phyloP scores from a whole-genome alignment of 2,797 vertebrate species.

The Sibirionetta formosa region DNA sequence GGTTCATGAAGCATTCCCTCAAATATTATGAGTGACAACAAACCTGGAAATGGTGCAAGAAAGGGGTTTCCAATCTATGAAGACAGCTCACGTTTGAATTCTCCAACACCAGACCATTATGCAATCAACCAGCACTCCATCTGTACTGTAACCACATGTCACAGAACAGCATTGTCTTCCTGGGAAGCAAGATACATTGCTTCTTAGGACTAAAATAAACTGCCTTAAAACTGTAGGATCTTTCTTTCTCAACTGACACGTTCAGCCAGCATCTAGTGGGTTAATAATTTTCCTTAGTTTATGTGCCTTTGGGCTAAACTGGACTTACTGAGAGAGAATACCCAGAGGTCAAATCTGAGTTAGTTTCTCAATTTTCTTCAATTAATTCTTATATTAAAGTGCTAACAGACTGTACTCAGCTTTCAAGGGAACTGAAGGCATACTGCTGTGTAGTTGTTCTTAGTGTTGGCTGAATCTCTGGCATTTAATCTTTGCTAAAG shows the following conservation, averaged over 20 bases:
- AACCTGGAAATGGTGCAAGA: conserved; percentile 72
- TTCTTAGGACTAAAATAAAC: conserved; percentile 60
- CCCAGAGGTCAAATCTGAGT: conserved; percentile 16
- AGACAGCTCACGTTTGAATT: conserved; percentile 65
- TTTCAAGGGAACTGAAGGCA: not conserved
- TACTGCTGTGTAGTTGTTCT: not conserved
- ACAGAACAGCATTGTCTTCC: conserved; percentile 49
- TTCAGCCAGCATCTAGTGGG: not conserved
- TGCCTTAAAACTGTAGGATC: not conserved
- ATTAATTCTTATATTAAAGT: conserved; percentile 43
- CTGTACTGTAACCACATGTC: conserved; percentile 33
- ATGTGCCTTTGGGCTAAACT: not conserved
- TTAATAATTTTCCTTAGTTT: conserved; percentile 34
- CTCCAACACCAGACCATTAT: conserved; percentile 58
- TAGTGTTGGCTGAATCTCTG: conserved; percentile 7
- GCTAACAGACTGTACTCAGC: not conserved
- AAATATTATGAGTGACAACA: conserved; percentile 79
- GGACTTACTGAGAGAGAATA: conserved; percentile 12
- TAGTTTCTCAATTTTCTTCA: conserved; percentile 36
- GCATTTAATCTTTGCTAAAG: conserved; percentile 28
- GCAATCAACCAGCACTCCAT: conserved; percentile 41
- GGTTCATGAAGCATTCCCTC: conserved; percentile 74
- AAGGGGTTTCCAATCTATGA: conserved; percentile 55
- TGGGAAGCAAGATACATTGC: not conserved
- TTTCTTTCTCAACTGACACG: not conserved